Percentiles rank a stretch among this genome's conserved stretches.
Evolutionary conservation across 2,113 vertebrate species (phyloP).

Genomic region (Neodon shergylaensis): DNA sequence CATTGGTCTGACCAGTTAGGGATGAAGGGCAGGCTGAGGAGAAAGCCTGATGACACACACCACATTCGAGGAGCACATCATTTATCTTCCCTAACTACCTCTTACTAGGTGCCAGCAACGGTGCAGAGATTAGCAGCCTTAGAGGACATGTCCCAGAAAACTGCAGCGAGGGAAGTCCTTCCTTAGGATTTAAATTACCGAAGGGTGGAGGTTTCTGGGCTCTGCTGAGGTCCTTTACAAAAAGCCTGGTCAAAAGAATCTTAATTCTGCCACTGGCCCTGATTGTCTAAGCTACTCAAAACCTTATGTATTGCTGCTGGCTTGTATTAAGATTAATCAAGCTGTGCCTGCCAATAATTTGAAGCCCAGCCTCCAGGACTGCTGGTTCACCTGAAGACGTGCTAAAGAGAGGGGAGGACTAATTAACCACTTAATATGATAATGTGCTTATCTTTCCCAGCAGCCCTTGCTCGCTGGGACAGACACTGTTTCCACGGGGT

Average conservation of each 20-base stretch:
- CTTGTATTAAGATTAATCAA: background rate
- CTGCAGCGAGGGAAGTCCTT: background rate
- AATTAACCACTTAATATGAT: too few species aligned
- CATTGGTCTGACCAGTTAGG: background rate
- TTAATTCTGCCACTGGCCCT: background rate
- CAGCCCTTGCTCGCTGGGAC: background rate
- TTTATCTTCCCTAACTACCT: background rate
- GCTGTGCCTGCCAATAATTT: background rate
- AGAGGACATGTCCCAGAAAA: background rate
- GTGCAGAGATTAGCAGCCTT: background rate
- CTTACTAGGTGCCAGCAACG: background rate
- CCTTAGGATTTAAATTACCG: background rate
- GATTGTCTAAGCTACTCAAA: background rate
- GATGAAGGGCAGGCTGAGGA: slow-evolving; percentile 12
- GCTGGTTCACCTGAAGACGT: background rate
- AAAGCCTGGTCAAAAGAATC: background rate
- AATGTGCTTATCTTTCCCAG: background rate
- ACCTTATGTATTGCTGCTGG: background rate
- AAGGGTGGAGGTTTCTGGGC: background rate
- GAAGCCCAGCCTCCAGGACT: background rate
- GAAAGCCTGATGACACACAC: background rate
- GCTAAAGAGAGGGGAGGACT: background rate
- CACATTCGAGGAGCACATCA: accelerated
- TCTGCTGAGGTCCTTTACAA: background rate
- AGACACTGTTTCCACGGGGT: background rate